Percentiles rank a stretch among this genome's conserved stretches.
phyloP scores from a whole-genome alignment of 2,113 vertebrate genomes.

The Hystrix cristata region DNA sequence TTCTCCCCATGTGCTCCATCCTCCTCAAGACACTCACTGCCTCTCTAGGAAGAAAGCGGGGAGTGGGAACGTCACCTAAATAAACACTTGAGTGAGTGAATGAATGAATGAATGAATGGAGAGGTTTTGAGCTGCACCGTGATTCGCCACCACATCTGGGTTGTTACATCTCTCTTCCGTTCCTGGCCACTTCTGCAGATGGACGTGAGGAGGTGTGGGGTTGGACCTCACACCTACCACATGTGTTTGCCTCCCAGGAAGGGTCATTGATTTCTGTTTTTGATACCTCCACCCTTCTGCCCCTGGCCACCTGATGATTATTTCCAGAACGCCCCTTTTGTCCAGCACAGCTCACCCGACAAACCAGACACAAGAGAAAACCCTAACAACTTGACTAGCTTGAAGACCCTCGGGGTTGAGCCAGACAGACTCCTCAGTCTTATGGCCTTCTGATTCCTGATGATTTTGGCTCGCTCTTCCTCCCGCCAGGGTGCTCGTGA shows the following conservation, averaged over 20 bases:
- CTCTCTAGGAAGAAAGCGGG: background rate
- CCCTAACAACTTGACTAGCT: background rate
- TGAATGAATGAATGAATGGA: background rate
- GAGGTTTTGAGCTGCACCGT: background rate
- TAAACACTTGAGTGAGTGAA: background rate
- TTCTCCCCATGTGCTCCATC: background rate
- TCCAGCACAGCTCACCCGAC: background rate
- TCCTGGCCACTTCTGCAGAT: background rate
- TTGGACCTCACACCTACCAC: background rate
- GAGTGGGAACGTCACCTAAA: no score
- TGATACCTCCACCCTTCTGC: background rate
- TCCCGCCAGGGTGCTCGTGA: accelerated
- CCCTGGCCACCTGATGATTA: background rate
- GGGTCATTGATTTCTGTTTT: background rate
- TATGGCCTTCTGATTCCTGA: background rate
- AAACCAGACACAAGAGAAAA: background rate
- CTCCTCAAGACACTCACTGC: background rate
- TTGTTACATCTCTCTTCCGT: background rate
- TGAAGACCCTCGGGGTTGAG: background rate
- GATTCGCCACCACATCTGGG: background rate
- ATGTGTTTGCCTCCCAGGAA: background rate
- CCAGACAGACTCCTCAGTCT: background rate
- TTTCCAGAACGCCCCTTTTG: background rate
- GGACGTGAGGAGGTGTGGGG: background rate
- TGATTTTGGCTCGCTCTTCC: background rate